phyloP scores from a whole-genome alignment of 2,797 vertebrate genomes.

The Margarornis squamiger region DNA sequence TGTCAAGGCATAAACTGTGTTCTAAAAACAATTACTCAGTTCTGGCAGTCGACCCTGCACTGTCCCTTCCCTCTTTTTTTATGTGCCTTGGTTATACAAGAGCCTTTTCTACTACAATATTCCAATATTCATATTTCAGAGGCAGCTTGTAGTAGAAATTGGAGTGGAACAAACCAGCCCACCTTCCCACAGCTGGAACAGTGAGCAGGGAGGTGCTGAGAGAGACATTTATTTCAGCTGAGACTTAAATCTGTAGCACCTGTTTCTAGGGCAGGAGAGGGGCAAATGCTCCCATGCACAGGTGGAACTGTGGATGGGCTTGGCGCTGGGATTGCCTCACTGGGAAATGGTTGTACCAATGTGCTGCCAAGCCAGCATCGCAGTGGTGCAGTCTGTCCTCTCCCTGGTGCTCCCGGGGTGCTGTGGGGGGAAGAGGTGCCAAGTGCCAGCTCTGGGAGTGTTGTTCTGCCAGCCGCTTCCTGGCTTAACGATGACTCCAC shows the following conservation, averaged over 20 bases:
- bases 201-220: not conserved
- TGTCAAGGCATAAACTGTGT: not conserved
- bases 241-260: not conserved
- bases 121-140: not conserved
- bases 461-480: not conserved
- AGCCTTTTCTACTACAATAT: not conserved
- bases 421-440: not conserved
- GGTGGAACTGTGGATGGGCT: not conserved
- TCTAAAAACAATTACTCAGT: not conserved
- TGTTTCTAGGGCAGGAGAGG: not conserved
- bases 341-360: not conserved
- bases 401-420: not conserved
- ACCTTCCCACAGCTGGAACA: not conserved
- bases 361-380: not conserved
- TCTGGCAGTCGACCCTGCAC: not conserved
- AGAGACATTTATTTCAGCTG: not conserved
- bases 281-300: not conserved
- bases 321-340: not conserved
- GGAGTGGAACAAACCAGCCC: not conserved
- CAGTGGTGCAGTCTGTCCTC: not conserved
- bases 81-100: not conserved
- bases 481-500: rapidly evolving
- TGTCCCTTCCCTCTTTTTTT: not conserved
- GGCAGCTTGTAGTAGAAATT: not conserved
- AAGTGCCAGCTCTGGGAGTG: rapidly evolving